phyloP scores from a whole-genome alignment of 2,888 invertebrate species.

The Mycalesis mineus region DNA sequence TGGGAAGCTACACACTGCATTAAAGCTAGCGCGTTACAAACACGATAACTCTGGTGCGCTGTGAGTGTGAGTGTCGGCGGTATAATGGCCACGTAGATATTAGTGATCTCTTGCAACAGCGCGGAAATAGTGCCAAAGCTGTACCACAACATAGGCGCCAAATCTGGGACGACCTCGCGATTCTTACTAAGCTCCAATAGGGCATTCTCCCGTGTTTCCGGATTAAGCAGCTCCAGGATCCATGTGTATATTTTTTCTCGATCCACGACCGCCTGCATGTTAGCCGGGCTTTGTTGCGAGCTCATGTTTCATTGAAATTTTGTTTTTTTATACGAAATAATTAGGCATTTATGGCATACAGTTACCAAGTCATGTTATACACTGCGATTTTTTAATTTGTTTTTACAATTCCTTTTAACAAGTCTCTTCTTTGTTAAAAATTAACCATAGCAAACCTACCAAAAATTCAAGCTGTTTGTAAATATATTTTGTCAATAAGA shows the following conservation, averaged over 20 bases:
- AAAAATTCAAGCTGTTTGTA: no score
- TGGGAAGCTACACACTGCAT: constrained; percentile 99
- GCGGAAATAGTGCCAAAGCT: constrained; percentile 98
- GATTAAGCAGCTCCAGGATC: constrained; percentile 95
- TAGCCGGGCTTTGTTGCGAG: constrained; percentile 87
- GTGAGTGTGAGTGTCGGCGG: constrained; percentile 98
- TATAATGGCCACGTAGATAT: constrained; percentile 98
- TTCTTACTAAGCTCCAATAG: constrained; percentile 93
- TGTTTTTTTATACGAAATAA: no score
- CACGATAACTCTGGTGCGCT: constrained; percentile 98
- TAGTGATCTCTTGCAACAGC: constrained; percentile 96
- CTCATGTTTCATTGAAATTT: constrained; percentile 77
- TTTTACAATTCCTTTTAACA: no score
- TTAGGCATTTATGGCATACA: no score
- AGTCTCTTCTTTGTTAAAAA: no score
- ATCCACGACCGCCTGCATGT: constrained; percentile 84
- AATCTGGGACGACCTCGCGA: constrained; percentile 90
- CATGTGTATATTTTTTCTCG: constrained; percentile 94
- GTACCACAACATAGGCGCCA: constrained; percentile 99
- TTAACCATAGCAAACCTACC: no score
- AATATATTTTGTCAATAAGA: no score
- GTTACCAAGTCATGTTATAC: no score
- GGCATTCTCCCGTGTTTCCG: constrained; percentile 97
- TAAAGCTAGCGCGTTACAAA: constrained; percentile 98
- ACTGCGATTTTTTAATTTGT: no score